Percentiles rank a stretch among this genome's conserved stretches.
These are phyloP conservation scores for Tyto alba DNA, from an alignment of 2,113 vertebrate species.

Conservation along the genomic window DNA sequence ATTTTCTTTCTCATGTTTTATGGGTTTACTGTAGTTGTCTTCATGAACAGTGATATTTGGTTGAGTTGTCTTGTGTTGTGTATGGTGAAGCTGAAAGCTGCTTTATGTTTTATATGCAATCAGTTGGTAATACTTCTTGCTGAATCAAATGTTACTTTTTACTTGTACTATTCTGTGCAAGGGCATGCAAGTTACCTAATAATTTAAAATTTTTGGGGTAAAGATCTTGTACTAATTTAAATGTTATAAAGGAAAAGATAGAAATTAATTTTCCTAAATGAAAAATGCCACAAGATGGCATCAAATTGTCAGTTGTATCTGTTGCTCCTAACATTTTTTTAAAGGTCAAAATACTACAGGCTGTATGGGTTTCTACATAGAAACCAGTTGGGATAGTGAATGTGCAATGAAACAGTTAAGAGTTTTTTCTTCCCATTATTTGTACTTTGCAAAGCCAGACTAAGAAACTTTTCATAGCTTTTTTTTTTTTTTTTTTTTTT, in stretches of 20 bases:
- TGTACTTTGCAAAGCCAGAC: background rate
- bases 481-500: background rate
- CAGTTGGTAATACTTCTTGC: background rate
- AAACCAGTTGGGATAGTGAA: background rate
- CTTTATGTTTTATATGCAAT: background rate
- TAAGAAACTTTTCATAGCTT: background rate
- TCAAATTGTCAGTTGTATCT: background rate
- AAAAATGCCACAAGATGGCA: conserved; percentile 28
- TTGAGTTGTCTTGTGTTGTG: background rate
- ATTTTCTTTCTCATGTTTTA: background rate
- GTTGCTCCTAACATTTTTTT: background rate
- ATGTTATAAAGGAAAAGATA: background rate
- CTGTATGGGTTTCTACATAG: background rate
- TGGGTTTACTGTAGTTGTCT: no score
- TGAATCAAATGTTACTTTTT: background rate
- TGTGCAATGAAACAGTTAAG: background rate
- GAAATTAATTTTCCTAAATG: background rate
- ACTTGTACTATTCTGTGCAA: background rate
- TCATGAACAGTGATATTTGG: background rate
- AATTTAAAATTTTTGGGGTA: background rate
- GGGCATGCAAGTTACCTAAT: background rate
- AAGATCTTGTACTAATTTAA: background rate
- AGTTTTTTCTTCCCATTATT: background rate
- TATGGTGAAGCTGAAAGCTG: background rate
- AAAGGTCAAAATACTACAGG: background rate